Base-by-base conservation (phyloP, 2,888 invertebrate species). In the Drosophila incognita region DNA sequence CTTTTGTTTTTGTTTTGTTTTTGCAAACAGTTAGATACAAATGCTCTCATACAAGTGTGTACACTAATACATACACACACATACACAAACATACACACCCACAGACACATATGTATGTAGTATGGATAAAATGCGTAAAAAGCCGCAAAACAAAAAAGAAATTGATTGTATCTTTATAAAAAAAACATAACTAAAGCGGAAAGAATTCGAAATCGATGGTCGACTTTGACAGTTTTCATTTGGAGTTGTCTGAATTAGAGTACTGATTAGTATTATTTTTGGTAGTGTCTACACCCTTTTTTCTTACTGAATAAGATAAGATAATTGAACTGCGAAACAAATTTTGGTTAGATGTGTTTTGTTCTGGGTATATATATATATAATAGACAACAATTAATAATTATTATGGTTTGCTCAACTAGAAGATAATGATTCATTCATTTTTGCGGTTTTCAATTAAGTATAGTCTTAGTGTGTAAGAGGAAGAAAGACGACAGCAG, bases 1-100 rank as follows among this genome's bases (percentile, higher is more conserved):
- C 10, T 36, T 57, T 51, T 35, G 15, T 38, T 63, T 59, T 60
- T 63, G 74, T 71, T 71, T 71, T 71, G 70, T 61, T 67, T 72
- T 58, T 69, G 73, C 49, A 57, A 54, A 63, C 52, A 61, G 29
- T 54, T 46, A 38, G 38, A 70, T 56, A 54, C 59, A 69, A 60
- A 51, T 72, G 62, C 54, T 56, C 58, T 27, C 58, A 71, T 70
- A 71, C 51, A 71, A 58, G 31, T 36, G 51, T 36, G 52, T 51
- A 70, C 70, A 57, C 71, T 24, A 31, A 15, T 51, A 33, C 21
- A 69, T 27, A 72, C 29, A 52, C 40, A 38, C 36, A 38, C 29
- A 36, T 10, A 63, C 24, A 29, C 10, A 54, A 36, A 27, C 13
- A 24, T 6, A 11, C 24, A 69, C 33, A 72, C 31, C 42, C 36